phyloP scores from a whole-genome alignment of 2,113 vertebrate species.

The Elgaria multicarinata region DNA sequence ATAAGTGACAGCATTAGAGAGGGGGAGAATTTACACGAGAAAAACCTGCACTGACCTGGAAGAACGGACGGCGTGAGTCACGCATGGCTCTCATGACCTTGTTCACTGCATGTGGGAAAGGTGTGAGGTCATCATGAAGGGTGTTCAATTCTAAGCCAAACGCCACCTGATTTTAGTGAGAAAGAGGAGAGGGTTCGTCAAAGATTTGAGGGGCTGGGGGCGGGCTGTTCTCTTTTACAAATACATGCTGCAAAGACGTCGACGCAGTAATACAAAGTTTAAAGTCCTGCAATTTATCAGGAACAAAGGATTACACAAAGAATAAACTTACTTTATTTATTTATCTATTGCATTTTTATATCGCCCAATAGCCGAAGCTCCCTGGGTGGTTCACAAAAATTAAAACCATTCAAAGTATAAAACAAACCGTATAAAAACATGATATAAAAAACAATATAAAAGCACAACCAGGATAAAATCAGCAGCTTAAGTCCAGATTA shows the following conservation, averaged over 20 bases:
- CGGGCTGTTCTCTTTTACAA: neutral
- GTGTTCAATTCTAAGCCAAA: slow-evolving; percentile 89
- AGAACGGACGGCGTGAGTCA: slow-evolving; percentile 63
- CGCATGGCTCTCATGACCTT: slow-evolving; percentile 81
- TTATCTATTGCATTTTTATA: too few species aligned
- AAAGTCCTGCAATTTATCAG: neutral
- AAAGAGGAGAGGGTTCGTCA: slow-evolving; percentile 9
- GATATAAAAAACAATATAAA: too few species aligned
- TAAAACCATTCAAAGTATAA: too few species aligned
- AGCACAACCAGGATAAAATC: too few species aligned
- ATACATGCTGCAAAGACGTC: neutral
- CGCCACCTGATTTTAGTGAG: slow-evolving; percentile 76
- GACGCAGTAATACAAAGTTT: neutral
- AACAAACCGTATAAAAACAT: too few species aligned
- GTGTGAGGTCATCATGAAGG: slow-evolving; percentile 65
- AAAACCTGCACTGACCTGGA: slow-evolving; percentile 69
- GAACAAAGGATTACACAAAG: neutral
- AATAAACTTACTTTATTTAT: too few species aligned
- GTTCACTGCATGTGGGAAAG: slow-evolving; percentile 82
- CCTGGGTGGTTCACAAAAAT: too few species aligned
- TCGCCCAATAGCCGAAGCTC: too few species aligned
- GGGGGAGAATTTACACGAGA: neutral
- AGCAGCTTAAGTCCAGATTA: too few species aligned
- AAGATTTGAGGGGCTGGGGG: neutral
- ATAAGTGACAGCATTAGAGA: neutral